Base-by-base conservation (phyloP, 1,140 invertebrate species). In the Stegodyphus mimosarum region DNA sequence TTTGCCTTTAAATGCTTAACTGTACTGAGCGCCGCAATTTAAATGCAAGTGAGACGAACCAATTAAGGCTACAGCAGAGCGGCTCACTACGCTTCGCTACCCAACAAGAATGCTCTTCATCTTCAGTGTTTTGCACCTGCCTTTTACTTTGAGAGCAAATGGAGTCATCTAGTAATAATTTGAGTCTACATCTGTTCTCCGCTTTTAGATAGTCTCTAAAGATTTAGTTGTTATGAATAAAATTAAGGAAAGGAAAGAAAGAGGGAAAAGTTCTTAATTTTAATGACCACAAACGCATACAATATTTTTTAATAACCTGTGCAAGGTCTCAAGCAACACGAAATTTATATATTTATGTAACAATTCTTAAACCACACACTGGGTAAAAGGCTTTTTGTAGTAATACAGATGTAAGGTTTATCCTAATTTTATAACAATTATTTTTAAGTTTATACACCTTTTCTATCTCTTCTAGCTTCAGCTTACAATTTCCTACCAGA, bases 121-220 rank as follows among this genome's bases (percentile, higher is more conserved):
- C 74, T 76, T 55, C 70, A 79, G 70, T 79, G 10, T 70, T 79
- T 79, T 70, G 63, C 66, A 79, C 77, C 77, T 79, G 66, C 66
- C 52, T 33, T 69, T 53, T 79, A 79, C 69, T 79, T 79, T 79
- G 50, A 49, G 50, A 49, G 50, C 18, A 50, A 67, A 9, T 67
- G 10, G 10, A 17, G n/a, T 48, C 64, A 72, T 72, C 75, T 67
- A 10, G 5, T 55, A 79, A 70, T 53, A 79, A 51, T 15, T 15
- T 79, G 64, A 53, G 15, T 9, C 55, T 17, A 6, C 10, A 33
- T n/a, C 9, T 50, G 9, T 17, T 64, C 74, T 13, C 48, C 60
- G 33, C 55, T 48, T 76, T 63, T 51, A 11, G 6, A 11, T 76
- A 69, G 17, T 49, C 76, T 17, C 13, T 79, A 70, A 67, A 52